A percentile compares a stretch with the other conserved stretches of the same genome.
phyloP scores from a whole-genome alignment of 35 echinoderm and acorn worm species.

The Nesometra sesokonis region DNA sequence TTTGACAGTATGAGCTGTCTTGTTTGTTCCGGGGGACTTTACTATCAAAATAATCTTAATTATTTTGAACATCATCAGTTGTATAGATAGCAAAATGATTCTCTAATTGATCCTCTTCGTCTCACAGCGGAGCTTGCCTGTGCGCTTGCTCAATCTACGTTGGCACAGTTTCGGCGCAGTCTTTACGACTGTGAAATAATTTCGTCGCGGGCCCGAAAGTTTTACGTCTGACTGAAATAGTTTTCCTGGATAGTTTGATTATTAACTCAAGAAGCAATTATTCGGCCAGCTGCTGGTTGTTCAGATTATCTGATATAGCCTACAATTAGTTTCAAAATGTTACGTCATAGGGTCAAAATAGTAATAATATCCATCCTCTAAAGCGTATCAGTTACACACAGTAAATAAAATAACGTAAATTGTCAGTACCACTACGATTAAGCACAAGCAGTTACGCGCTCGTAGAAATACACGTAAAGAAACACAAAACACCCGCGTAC shows the following conservation, averaged over 20 bases:
- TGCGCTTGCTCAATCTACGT: background rate
- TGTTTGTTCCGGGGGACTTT: background rate
- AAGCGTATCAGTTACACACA: too few species aligned
- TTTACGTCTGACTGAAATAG: background rate
- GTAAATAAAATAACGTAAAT: too few species aligned
- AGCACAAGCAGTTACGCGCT: too few species aligned
- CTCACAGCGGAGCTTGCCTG: background rate
- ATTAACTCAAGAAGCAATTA: background rate
- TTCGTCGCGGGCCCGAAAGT: background rate
- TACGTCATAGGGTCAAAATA: background rate
- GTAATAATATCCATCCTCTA: too few species aligned
- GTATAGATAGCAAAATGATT: background rate
- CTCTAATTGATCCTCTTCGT: background rate
- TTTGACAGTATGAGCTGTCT: background rate
- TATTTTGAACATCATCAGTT: background rate
- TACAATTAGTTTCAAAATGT: background rate
- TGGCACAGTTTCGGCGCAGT: background rate
- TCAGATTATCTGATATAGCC: background rate
- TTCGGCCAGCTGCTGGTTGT: background rate
- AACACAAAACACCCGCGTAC: too few species aligned
- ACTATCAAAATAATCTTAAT: background rate
- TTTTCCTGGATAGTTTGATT: background rate
- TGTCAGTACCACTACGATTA: too few species aligned
- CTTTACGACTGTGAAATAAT: background rate
- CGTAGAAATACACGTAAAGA: too few species aligned